A percentile compares a stretch with the other conserved stretches of the same genome.
Conservation (phyloP, 2,888 invertebrate genomes). For the Malthinus seriepunctatus region DNA sequence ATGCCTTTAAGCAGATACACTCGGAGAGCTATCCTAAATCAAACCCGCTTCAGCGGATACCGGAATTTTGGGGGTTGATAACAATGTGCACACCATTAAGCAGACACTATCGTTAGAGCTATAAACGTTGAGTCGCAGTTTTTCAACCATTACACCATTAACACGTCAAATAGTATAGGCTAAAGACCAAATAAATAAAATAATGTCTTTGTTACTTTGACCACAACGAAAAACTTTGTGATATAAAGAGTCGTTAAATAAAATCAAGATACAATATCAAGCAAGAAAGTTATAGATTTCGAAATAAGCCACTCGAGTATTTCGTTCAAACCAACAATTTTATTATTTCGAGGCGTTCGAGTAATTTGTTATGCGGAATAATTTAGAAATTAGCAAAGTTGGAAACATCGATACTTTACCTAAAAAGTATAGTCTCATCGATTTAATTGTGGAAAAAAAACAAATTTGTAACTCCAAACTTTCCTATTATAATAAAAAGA, state of each 20-base stretch:
- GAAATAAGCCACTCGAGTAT: too few relatives aligned
- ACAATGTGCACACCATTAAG: constrained; percentile 48
- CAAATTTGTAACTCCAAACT: too few relatives aligned
- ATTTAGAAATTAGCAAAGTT: too few relatives aligned
- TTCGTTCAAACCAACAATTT: too few relatives aligned
- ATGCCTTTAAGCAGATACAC: constrained; percentile 20
- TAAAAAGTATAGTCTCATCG: too few relatives aligned
- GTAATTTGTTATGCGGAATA: too few relatives aligned
- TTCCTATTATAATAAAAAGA: too few relatives aligned
- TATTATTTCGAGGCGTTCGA: too few relatives aligned
- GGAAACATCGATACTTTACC: too few relatives aligned
- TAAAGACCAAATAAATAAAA: constrained; percentile 27
- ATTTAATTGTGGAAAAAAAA: too few relatives aligned
- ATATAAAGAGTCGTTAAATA: constrained; percentile 1
- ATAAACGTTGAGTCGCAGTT: constrained; percentile 40
- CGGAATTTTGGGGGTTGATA: constrained; percentile 42
- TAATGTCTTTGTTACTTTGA: constrained; percentile 17
- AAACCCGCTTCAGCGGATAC: constrained; percentile 40
- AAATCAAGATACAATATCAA: neutral
- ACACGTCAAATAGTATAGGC: constrained; percentile 36
- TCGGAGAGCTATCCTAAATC: constrained; percentile 37
- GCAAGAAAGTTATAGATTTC: too few relatives aligned
- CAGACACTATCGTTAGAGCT: constrained; percentile 44
- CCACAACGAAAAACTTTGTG: constrained; percentile 3
- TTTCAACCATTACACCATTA: constrained; percentile 39